Percentiles rank a stretch among this genome's conserved stretches.
Conservation (phyloP, 2,113 vertebrate genomes). For the Sprattus sprattus region DNA sequence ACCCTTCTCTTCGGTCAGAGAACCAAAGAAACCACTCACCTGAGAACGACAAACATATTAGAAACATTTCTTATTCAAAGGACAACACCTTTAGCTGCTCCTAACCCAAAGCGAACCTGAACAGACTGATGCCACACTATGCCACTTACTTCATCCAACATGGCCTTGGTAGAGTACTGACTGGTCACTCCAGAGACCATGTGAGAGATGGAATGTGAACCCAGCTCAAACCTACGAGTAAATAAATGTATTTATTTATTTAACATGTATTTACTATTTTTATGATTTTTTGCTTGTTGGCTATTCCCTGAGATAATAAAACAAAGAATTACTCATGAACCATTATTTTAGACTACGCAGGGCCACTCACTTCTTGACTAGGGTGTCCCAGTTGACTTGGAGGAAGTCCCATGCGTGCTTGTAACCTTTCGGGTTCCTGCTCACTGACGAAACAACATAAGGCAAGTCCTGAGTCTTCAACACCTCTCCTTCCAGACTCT, state of each 20-base stretch:
- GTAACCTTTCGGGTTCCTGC: conserved; percentile 78
- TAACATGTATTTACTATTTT: neutral
- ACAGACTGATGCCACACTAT: neutral
- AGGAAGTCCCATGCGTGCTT: conserved; percentile 82
- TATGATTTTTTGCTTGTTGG: too few relatives aligned
- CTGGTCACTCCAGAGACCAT: conserved; percentile 78
- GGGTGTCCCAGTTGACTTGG: conserved; percentile 76
- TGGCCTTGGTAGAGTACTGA: conserved; percentile 79
- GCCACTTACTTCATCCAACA: conserved; percentile 76
- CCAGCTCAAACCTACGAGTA: conserved; percentile 81
- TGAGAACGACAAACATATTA: conserved; percentile 47
- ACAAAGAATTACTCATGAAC: too few relatives aligned
- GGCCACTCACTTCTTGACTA: conserved; percentile 82
- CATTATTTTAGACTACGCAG: neutral
- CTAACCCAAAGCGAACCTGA: neutral
- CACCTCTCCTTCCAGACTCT: conserved; percentile 78
- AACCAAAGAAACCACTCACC: conserved; percentile 81
- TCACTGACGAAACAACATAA: conserved; percentile 64
- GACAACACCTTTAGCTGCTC: neutral
- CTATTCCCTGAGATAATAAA: too few relatives aligned
- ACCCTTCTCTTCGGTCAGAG: conserved; percentile 74
- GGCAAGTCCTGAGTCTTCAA: conserved; percentile 88
- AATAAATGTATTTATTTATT: too few relatives aligned
- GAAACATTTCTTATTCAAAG: neutral
- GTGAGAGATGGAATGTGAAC: conserved; percentile 67